Percentiles rank a stretch among this genome's conserved stretches.
These are phyloP conservation scores for Pherbina coryleti DNA, from an alignment of 2,888 invertebrate genomes.

Conservation along the genomic window DNA sequence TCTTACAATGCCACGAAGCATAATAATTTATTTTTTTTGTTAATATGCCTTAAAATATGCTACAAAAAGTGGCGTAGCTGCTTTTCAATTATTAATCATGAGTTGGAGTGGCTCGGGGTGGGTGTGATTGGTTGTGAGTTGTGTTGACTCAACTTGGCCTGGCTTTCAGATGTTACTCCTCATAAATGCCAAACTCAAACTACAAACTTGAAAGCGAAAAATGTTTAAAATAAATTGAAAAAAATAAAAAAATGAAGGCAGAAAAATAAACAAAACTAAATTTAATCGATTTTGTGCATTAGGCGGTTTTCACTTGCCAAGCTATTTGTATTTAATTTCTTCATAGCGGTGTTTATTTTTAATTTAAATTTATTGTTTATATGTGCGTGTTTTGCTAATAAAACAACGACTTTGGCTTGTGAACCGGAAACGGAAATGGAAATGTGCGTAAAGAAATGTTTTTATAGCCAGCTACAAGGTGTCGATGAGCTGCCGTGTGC, in stretches of 20 bases:
- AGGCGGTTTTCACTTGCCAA: background rate
- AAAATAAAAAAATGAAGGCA: background rate
- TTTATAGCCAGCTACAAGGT: too few species aligned
- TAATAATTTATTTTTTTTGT: background rate
- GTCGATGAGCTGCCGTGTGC: too few species aligned
- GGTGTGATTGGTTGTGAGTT: too few species aligned
- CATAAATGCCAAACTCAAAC: background rate
- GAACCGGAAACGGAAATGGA: background rate
- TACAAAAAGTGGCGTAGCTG: background rate
- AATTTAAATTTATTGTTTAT: constrained; percentile 6
- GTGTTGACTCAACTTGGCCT: too few species aligned
- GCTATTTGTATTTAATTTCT: constrained; percentile 1
- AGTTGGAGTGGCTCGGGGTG: background rate
- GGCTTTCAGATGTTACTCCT: background rate
- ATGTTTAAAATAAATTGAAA: background rate
- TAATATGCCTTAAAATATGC: background rate
- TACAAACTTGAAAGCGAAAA: background rate
- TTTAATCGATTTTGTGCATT: constrained; percentile 6
- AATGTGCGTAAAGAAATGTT: background rate
- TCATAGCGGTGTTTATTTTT: background rate
- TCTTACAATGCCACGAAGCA: too few species aligned
- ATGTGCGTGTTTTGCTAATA: background rate
- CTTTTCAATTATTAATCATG: constrained; percentile 8
- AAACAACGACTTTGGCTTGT: background rate
- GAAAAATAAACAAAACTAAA: background rate